Base-by-base conservation (phyloP, 2,888 invertebrate species). In the Zele albiditarsus region DNA sequence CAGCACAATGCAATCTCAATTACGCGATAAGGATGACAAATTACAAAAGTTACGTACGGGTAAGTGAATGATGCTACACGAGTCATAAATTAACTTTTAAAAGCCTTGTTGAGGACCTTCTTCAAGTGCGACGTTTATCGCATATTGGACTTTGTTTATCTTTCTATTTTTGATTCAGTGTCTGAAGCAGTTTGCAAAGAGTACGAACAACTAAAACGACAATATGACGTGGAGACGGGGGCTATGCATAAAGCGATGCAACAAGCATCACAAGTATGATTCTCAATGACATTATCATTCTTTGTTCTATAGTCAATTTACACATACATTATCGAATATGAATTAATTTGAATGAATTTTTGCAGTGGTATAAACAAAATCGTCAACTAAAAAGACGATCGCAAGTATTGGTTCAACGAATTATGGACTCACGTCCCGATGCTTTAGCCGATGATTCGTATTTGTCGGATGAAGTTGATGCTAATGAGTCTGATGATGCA, bases 331-430 rank as follows among this genome's bases (percentile, higher is more conserved):
- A 20, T 27, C 14, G 6, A 8, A 25, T 68, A 25, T 28, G n/a
- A 68, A 68, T 68, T 68, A 31, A 68, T 68, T 49, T 46, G 4
- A 27, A 46, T 49, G 25, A 12, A 12, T 6, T 53, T 14, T 57
- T 57, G 14, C 91, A 94, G 90, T 95, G 95, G 94, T 95, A 95
- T 90, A 93, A 93, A 78, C 94, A 95, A 89, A 95, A 95, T 85
- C 93, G 94, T 76, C 92, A 93, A 83, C 87, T 95, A 69, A 94
- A 94, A 87, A 89, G 95, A 20, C 91, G 92, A 79, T 94, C 94
- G 78, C 92, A 93, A 1, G 92, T 92, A 33, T 89, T 94, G 49
- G 85, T 93, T 75, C 93, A 93, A 79, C 92, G 92, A 62, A 90
- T 91, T 79, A 82, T 89, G 66, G 87, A 90, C 72, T 88, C 93